A percentile compares a stretch with the other conserved stretches of the same genome.
These are phyloP conservation scores for Macrostomum lignano DNA, from an alignment of 1,140 invertebrate species.

Conservation along the genomic window DNA sequence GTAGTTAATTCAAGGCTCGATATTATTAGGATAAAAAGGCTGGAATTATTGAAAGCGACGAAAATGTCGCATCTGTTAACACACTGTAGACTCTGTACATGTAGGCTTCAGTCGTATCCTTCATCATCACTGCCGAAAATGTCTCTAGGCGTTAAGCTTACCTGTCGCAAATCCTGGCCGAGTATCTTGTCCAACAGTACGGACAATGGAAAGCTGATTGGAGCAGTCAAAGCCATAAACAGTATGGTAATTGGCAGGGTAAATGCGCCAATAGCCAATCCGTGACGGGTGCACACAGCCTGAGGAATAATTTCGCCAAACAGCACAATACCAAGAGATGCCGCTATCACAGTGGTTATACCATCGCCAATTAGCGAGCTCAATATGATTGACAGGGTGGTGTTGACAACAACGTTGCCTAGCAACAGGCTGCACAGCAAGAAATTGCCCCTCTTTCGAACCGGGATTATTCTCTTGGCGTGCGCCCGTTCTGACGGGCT, in stretches of 20 bases:
- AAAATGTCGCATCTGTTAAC: too few relatives aligned
- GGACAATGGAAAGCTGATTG: constrained; percentile 68
- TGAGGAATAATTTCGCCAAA: constrained; percentile 84
- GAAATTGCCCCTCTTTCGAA: constrained; percentile 49
- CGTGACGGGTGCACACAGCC: constrained; percentile 68
- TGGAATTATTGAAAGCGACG: too few relatives aligned
- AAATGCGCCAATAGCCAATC: constrained; percentile 68
- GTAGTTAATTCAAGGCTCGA: too few relatives aligned
- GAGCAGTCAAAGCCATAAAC: constrained; percentile 75
- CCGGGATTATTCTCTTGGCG: constrained; percentile 25
- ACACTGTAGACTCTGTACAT: constrained; percentile 68
- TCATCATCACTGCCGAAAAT: too few relatives aligned
- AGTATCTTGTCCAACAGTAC: constrained; percentile 63
- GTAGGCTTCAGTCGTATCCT: too few relatives aligned
- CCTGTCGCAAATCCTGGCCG: constrained; percentile 73
- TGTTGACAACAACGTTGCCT: constrained; percentile 90
- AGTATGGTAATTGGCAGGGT: constrained; percentile 70
- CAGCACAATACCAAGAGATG: constrained; percentile 69
- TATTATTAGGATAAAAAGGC: too few relatives aligned
- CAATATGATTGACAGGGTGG: constrained; percentile 70
- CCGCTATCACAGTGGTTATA: constrained; percentile 37
- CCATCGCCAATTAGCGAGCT: constrained; percentile 59
- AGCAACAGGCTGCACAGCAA: constrained; percentile 67
- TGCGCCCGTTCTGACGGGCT: constrained; percentile 24
- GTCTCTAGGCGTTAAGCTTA: constrained; percentile 83